These are phyloP conservation scores for Pyrgilauda ruficollis DNA, from an alignment of 2,113 vertebrate species.

Conservation along the genomic window DNA sequence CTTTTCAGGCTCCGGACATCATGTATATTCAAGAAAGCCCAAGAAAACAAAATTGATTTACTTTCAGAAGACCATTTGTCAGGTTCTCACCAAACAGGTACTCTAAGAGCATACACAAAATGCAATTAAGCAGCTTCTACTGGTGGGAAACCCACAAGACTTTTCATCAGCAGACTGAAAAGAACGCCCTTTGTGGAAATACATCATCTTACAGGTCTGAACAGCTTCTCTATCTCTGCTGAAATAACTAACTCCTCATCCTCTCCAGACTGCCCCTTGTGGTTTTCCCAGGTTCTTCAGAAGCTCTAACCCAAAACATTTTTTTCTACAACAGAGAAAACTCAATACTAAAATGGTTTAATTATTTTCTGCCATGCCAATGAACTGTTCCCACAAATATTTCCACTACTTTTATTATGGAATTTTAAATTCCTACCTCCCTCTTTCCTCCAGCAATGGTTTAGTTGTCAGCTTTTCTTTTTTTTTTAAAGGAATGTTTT, in stretches of 20 bases:
- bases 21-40: conserved; percentile 67
- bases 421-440: neutral
- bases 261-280: neutral
- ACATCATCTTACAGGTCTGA: conserved; percentile 29
- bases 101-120: conserved; percentile 52
- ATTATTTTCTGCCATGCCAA: neutral
- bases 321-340: neutral
- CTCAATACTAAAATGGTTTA: neutral
- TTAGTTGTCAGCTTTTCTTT: neutral
- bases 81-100: conserved; percentile 74
- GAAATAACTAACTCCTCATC: neutral
- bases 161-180: conserved; percentile 53
- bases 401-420: neutral
- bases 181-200: conserved; percentile 17
- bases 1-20: conserved; percentile 67
- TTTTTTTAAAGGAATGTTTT: neutral
- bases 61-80: conserved; percentile 69
- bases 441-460: neutral
- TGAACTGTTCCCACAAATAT: neutral
- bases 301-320: neutral
- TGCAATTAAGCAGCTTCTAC: conserved; percentile 45
- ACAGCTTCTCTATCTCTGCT: neutral
- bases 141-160: conserved; percentile 65
- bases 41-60: conserved; percentile 70
- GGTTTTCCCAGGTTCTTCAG: neutral